phyloP scores from a whole-genome alignment of 2,797 vertebrate species.

The Nannoperca obscura region DNA sequence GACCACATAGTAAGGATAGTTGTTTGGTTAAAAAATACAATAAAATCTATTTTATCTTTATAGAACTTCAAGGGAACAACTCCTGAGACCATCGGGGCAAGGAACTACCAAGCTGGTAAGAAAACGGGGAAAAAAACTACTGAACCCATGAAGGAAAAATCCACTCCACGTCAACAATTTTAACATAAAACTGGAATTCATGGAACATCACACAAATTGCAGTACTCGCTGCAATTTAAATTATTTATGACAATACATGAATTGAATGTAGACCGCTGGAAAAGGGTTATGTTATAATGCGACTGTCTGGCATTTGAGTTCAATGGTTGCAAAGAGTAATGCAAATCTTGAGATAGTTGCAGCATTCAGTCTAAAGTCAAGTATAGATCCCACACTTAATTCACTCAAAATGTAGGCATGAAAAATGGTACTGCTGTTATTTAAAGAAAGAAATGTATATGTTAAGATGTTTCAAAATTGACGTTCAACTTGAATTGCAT shows the following conservation, averaged over 20 bases:
- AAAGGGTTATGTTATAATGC: background rate
- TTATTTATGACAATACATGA: background rate
- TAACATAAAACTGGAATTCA: slow-evolving; percentile 3
- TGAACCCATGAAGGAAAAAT: background rate
- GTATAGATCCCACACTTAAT: background rate
- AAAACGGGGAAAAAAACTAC: background rate
- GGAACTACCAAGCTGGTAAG: slow-evolving; percentile 96
- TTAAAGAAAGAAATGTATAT: background rate
- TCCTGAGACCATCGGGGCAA: slow-evolving; percentile 91
- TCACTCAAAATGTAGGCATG: background rate
- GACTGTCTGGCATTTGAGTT: background rate
- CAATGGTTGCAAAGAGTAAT: background rate
- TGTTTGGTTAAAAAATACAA: slow-evolving; percentile 26
- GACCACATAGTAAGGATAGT: background rate
- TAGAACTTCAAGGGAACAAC: slow-evolving; percentile 91
- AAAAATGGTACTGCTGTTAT: background rate
- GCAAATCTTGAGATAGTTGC: background rate
- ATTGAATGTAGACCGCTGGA: background rate
- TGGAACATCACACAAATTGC: background rate
- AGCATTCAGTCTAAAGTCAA: background rate
- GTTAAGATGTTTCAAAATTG: background rate
- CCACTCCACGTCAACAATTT: background rate
- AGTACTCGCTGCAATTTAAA: no score
- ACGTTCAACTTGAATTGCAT: background rate
- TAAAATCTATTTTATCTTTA: slow-evolving; percentile 31